These are phyloP conservation scores for Euspilapteryx auroguttella DNA, from an alignment of 2,888 invertebrate genomes.

Conservation along the genomic window DNA sequence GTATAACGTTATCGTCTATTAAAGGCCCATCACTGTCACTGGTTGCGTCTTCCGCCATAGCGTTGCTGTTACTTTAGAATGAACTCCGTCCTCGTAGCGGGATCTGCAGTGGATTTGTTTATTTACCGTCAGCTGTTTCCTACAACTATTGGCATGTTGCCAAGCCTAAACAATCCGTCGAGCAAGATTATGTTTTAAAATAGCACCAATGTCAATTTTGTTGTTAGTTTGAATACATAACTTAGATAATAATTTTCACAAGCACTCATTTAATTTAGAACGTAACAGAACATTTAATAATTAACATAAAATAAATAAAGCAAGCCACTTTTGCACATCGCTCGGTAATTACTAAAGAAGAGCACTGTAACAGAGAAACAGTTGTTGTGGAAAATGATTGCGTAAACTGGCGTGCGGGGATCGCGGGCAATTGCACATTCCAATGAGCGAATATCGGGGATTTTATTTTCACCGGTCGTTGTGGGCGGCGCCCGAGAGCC, in stretches of 20 bases:
- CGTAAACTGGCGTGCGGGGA: slow-evolving; percentile 34
- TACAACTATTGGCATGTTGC: slow-evolving; percentile 32
- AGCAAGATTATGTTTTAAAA: slow-evolving; percentile 45
- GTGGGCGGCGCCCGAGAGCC: no score
- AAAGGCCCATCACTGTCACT: slow-evolving; percentile 47
- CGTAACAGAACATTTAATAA: slow-evolving; percentile 6
- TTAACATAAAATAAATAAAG: slow-evolving; percentile 10
- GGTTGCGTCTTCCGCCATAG: slow-evolving; percentile 17
- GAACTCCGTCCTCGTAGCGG: slow-evolving; percentile 13
- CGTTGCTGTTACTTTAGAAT: no score
- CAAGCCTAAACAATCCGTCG: slow-evolving; percentile 34
- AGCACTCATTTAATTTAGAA: slow-evolving; percentile 4
- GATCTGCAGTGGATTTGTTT: slow-evolving; percentile 36
- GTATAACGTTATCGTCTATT: slow-evolving; percentile 59
- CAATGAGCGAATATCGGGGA: slow-evolving; percentile 30
- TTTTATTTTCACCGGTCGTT: slow-evolving; percentile 24
- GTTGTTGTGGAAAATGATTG: slow-evolving; percentile 32
- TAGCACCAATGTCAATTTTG: slow-evolving; percentile 57
- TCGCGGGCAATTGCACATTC: slow-evolving; percentile 33
- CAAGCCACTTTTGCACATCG: slow-evolving; percentile 27
- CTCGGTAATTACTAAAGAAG: slow-evolving; percentile 35
- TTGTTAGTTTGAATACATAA: slow-evolving; percentile 30
- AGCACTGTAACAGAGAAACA: slow-evolving; percentile 21
- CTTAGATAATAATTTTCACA: slow-evolving; percentile 10
- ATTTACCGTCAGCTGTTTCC: slow-evolving; percentile 54